Base-by-base conservation (phyloP, 2,113 vertebrate species). In the Poeciliopsis prolifica region DNA sequence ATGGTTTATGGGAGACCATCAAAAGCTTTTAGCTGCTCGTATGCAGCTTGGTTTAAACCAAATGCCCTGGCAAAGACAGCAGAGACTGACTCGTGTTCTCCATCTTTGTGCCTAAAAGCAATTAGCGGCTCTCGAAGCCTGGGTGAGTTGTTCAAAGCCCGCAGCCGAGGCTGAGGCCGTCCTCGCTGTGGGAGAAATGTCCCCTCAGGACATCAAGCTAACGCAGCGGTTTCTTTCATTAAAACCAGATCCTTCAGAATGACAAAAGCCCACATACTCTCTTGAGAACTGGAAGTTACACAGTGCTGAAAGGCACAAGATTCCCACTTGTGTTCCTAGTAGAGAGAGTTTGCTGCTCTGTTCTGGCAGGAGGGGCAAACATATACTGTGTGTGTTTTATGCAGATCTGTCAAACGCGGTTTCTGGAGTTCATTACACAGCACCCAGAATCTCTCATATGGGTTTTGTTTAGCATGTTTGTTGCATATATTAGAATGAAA, bases 1-100 rank as follows among this genome's bases (percentile, higher is more conserved):
- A 71, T 86, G 65, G 71, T 88, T 88, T 80, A 90, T 87, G 71
- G 68, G 72, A 62, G 70, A 70, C 81, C 72, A 88, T 78, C 81
- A 86, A 80, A 90, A 84, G 89, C 91, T 92, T 92, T 94, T 91
- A 94, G 89, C 88, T 75, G 87, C 79, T 54, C 88, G 90, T 85
- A 88, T 58, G 67, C 80, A 87, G 82, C 88, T 76, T 83, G 80
- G 88, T 79, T 84, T 77, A 85, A 90, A 89, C 89, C 86, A 89
- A 90, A 91, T 69, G 33, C 74, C 67, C 74, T 89, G 86, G 79
- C 79, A 84, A 82, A 80, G 80, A 87, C 68, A 62, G 83, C 75
- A 82, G 87, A 74, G 86, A 77, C 82, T 61, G 86, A 87, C 81
- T 92, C 54, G 87, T 83, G 76, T 77, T 87, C 85, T 82, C 85